Evolutionary conservation across 2,113 vertebrate genomes (phyloP), one percentile per base, ranked within the genome.

Genomic region (Protobothrops mucrosquamatus): DNA sequence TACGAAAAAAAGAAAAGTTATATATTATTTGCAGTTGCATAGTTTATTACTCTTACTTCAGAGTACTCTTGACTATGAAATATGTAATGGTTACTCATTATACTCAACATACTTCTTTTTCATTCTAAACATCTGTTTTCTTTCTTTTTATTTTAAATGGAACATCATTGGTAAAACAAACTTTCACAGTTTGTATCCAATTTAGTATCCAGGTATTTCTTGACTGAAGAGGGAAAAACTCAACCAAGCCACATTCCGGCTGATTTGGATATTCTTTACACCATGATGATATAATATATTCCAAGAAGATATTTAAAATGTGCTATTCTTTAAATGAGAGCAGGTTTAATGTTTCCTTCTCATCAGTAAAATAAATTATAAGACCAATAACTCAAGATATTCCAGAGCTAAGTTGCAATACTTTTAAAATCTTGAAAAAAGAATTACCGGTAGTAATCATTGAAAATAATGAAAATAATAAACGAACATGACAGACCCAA

Each of bases 401-500:
- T 39, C 15, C 69, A 81, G 15, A 39, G 15, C n/a, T 20, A 81
- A 39, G 2, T 81, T 39, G 34, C 15, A 81, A 81, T 81, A 81
- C 6, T 39, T 81, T 39, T 34, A 81, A 81, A 81, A 81, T 20
- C 69, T 39, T 81, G 69, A 81, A 22, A 81, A 81, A 6, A 81
- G n/a, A 34, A 34, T 74, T 20, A 81, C 39, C 39, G 39, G 39
- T 39, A 39, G 69, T 39, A n/a, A 81, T 81, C 15, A 81, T 2
- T 81, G 69, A 81, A 74, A 81, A 81, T 81, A 39, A 81, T 81
- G 95, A 39, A 18, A 14, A 34, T 69, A 69, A 14, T 69, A 69
- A 69, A 14, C 29, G 94, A 97, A 97, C 92, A 96, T 96, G 95
- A 96, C 89, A 97, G 95, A 95, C 94, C 93, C 2, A 92, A 95